Conservation (phyloP, 2,113 vertebrate genomes). For the Trachemys scripta region DNA sequence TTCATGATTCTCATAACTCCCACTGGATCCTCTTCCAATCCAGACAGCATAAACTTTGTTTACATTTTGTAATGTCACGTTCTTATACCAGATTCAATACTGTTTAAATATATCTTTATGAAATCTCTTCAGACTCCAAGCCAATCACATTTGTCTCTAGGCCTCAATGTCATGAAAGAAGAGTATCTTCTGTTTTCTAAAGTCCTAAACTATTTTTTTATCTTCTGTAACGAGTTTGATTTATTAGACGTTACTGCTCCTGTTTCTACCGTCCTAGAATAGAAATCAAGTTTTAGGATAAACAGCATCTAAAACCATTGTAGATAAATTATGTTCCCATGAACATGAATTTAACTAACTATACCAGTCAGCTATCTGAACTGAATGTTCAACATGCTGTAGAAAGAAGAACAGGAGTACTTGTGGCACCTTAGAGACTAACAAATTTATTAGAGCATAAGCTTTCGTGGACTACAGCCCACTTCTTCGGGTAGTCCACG, state of each 20-base stretch:
- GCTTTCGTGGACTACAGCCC: too few relatives aligned
- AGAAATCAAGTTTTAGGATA: constrained; percentile 37
- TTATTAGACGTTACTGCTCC: constrained; percentile 37
- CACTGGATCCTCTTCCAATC: neutral
- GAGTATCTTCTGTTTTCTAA: constrained; percentile 57
- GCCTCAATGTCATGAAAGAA: constrained; percentile 20
- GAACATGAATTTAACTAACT: neutral
- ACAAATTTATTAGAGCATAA: too few relatives aligned
- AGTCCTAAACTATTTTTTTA: constrained; percentile 48
- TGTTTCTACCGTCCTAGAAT: constrained; percentile 32
- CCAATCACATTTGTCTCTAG: constrained; percentile 40
- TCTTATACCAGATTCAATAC: neutral
- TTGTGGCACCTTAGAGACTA: too few relatives aligned
- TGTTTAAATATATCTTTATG: neutral
- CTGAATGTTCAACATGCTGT: fast-evolving
- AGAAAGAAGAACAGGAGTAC: too few relatives aligned
- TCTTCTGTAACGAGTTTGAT: constrained; percentile 39
- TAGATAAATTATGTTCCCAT: neutral
- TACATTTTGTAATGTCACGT: neutral
- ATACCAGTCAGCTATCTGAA: neutral
- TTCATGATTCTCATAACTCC: neutral
- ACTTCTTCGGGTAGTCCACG: too few relatives aligned
- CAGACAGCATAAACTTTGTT: neutral
- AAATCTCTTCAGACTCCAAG: neutral
- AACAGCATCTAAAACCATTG: neutral